These are phyloP conservation scores for Cheilosia urbana DNA, from an alignment of 2,888 invertebrate species.

Conservation along the genomic window DNA sequence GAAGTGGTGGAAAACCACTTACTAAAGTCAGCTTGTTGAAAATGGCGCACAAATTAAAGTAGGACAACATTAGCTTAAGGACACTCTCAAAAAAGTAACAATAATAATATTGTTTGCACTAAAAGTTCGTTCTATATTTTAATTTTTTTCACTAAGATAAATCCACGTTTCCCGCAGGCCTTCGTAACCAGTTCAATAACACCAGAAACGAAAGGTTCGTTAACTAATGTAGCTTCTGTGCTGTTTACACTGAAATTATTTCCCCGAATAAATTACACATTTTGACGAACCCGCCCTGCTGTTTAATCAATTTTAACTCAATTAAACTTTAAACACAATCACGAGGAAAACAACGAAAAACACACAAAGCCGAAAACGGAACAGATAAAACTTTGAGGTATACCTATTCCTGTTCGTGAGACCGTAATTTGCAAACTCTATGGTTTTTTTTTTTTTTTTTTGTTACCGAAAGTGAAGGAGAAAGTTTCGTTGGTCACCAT, in stretches of 20 bases:
- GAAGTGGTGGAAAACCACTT: no score
- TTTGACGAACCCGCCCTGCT: background rate
- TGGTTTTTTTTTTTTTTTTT: background rate
- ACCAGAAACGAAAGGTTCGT: no score
- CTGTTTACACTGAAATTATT: background rate
- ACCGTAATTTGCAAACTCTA: conserved; percentile 33
- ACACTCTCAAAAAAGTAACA: no score
- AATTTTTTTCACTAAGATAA: no score
- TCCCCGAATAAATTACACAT: background rate
- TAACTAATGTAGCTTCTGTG: background rate
- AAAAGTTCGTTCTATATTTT: no score
- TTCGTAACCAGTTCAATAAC: no score
- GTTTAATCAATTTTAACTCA: conserved; percentile 33
- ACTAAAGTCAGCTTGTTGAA: no score
- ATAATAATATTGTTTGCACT: no score
- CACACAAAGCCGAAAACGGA: conserved; percentile 15
- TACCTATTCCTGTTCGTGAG: conserved; percentile 8
- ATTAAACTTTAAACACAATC: conserved; percentile 26
- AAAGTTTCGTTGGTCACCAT: conserved; percentile 43
- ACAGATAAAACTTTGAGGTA: conserved; percentile 32
- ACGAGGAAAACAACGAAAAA: conserved; percentile 4
- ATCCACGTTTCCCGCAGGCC: no score
- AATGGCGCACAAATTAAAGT: no score
- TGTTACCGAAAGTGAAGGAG: background rate
- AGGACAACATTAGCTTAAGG: no score